These are phyloP conservation scores for Limnephilus auricula DNA, from an alignment of 2,888 invertebrate genomes.

Conservation along the genomic window DNA sequence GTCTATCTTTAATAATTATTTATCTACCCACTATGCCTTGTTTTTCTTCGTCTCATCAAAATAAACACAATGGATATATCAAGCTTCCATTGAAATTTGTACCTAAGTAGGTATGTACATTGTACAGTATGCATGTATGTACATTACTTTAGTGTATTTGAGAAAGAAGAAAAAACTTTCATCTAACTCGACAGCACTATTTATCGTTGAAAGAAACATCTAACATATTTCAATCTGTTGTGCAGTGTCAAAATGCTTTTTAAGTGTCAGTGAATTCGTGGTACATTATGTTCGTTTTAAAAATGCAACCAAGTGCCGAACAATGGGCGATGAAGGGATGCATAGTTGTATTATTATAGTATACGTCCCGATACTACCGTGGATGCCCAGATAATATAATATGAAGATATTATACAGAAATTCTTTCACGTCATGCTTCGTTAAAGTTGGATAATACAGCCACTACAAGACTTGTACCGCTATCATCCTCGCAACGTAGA, in stretches of 20 bases:
- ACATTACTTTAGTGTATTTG: background rate
- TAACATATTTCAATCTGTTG: no score
- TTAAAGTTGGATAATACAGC: background rate
- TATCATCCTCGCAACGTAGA: background rate
- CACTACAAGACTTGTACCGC: background rate
- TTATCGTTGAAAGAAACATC: no score
- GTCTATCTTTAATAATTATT: no score
- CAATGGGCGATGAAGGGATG: background rate
- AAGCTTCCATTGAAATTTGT: no score
- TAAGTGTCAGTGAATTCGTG: background rate
- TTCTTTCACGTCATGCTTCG: background rate
- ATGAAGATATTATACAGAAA: background rate
- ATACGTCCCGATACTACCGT: background rate
- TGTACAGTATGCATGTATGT: no score
- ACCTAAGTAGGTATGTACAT: no score
- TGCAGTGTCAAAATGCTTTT: background rate
- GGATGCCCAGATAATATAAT: background rate
- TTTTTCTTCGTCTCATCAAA: no score
- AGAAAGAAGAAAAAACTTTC: background rate
- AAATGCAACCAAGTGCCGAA: background rate
- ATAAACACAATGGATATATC: no score
- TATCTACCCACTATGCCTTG: no score
- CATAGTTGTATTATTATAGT: background rate
- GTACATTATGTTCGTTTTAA: background rate
- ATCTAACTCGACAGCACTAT: background rate